A percentile compares a stretch with the other conserved stretches of the same genome.
Conservation (phyloP, 2,113 vertebrate genomes). For the Melospiza georgiana region DNA sequence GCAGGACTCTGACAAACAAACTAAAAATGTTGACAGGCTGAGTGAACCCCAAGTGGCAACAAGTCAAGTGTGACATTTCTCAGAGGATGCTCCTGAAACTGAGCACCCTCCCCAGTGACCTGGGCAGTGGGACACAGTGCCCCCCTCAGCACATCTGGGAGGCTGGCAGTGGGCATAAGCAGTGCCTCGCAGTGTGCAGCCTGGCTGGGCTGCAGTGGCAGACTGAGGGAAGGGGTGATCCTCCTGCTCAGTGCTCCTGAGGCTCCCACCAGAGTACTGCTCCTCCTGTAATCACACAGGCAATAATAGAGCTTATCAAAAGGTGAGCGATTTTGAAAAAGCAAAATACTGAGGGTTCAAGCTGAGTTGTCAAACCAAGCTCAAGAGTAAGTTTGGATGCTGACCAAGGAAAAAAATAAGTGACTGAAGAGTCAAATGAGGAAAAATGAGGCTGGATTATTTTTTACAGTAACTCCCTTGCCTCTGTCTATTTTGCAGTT, state of each 20-base stretch:
- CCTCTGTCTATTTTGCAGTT: not conserved
- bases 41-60: not conserved
- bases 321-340: not conserved
- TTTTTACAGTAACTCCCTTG: not conserved
- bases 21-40: not conserved
- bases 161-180: rapidly evolving
- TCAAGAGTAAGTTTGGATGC: not conserved
- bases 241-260: rapidly evolving
- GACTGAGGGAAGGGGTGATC: not conserved
- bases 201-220: not conserved
- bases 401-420: not conserved
- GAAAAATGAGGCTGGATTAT: not conserved
- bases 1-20: not conserved
- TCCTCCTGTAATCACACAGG: not conserved
- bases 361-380: not conserved
- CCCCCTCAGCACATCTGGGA: not conserved
- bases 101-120: not conserved
- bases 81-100: not conserved
- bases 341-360: not conserved
- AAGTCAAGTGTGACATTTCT: not conserved
- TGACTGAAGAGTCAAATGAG: not conserved
- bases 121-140: too few relatives aligned
- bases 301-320: not conserved
- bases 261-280: rapidly evolving
- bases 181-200: rapidly evolving